Evolutionary conservation across 2,888 invertebrate genomes (phyloP), one percentile per base, ranked within the genome.

Genomic region (Leptogaster cylindrica): DNA sequence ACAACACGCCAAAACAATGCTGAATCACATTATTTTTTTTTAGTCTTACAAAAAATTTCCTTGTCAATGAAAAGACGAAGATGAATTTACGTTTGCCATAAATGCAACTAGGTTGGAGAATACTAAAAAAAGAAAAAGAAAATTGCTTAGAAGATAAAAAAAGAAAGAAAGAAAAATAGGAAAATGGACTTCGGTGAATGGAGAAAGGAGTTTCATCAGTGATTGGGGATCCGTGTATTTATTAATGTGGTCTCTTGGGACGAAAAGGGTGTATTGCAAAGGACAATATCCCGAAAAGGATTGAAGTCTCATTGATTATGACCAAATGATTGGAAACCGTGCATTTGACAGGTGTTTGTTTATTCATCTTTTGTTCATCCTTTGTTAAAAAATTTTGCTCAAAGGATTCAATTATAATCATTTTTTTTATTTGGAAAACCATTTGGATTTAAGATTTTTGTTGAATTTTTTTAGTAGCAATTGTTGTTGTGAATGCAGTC

Each of bases 1-100:
- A 69, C 66, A 69, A 67, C 69, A 69, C 69, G 58, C 63, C 55
- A 44, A 64, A 69, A 69, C 69, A 69, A 69, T 51, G 63, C n/a
- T 28, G 51, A 69, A 61, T 69, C 68, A 66, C 52, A n/a, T n/a
- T n/a, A n/a, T n/a, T 66, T 66, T 66, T 50, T 68, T 68, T 50
- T 44, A 27, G 46, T 4, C 46, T 23, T 20, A n/a, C n/a, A n/a
- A n/a, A 25, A 12, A 10, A 23, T 18, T 36, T 55, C 18, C 39
- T 50, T 50, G 8, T 46, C 16, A 14, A n/a, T n/a, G n/a, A n/a
- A n/a, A 36, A 31, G 44, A 48, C 46, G 46, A 20, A 46, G 41
- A 61, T 44, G 61, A 44, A 28, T 61, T 27, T 41, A 28, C 5
- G 16, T 3, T 28, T 16, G 28, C 16, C n/a, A n/a, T n/a, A n/a